Conservation (phyloP, 1,140 invertebrate species). For the Drosophila pseudoananassae region DNA sequence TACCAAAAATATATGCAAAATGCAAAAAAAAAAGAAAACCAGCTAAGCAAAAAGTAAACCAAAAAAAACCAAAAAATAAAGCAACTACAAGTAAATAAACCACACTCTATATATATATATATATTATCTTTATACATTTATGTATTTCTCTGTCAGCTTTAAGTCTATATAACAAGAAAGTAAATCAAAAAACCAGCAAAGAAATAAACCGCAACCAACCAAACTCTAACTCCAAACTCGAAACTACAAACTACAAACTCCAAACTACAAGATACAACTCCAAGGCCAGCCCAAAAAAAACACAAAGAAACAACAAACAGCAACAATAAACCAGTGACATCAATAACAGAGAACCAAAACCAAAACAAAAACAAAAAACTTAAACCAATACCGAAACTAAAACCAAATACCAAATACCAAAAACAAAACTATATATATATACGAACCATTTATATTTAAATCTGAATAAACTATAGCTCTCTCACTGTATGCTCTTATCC, state of each 20-base stretch:
- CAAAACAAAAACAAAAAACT: not conserved
- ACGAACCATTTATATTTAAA: constrained; percentile 26
- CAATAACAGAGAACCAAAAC: constrained; percentile 34
- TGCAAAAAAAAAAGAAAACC: constrained; percentile 20
- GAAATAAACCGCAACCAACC: constrained; percentile 38
- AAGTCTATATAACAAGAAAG: constrained; percentile 44
- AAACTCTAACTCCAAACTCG: constrained; percentile 27
- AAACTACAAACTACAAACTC: constrained; percentile 36
- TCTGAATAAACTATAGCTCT: constrained; percentile 41
- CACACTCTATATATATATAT: constrained; percentile 41
- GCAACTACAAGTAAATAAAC: constrained; percentile 44
- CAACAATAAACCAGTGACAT: constrained; percentile 32
- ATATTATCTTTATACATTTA: constrained; percentile 33
- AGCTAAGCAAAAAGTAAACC: constrained; percentile 29
- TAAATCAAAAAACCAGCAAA: constrained; percentile 41
- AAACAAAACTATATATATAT: constrained; percentile 26
- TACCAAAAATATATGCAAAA: constrained; percentile 9
- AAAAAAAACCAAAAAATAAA: constrained; percentile 29
- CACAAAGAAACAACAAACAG: constrained; percentile 32
- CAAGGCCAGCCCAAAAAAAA: constrained; percentile 27
- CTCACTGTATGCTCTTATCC: constrained; percentile 29
- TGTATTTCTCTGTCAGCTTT: constrained; percentile 51
- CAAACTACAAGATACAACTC: constrained; percentile 39
- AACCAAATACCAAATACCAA: constrained; percentile 12
- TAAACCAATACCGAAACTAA: constrained; percentile 9